A percentile compares a stretch with the other conserved stretches of the same genome.
These are phyloP conservation scores for Megamerina dolium DNA, from an alignment of 2,888 invertebrate species.

Conservation along the genomic window DNA sequence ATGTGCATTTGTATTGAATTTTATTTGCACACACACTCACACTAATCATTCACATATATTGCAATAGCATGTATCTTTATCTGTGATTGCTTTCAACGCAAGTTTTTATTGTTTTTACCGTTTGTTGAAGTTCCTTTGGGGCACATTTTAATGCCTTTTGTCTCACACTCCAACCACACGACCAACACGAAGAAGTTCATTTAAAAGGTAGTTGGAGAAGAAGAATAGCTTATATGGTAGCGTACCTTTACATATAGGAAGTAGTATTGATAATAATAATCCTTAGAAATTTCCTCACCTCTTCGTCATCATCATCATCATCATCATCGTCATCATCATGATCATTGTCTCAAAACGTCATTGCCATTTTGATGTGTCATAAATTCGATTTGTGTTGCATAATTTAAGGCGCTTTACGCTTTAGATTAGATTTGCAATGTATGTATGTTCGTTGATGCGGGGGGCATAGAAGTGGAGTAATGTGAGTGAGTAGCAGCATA, in stretches of 20 bases:
- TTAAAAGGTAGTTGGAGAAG: no score
- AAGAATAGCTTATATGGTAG: no score
- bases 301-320: no score
- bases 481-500: neutral
- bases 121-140: neutral
- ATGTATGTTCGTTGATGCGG: neutral
- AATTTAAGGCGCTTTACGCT: slow-evolving; percentile 16
- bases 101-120: neutral
- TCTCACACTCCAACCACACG: neutral
- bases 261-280: no score
- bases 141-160: neutral
- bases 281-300: no score
- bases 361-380: slow-evolving; percentile 26
- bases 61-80: no score
- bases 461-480: neutral
- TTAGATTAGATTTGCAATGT: slow-evolving; percentile 11
- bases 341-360: no score
- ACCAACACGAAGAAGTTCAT: no score
- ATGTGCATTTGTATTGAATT: neutral
- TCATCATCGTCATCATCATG: no score
- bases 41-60: no score
- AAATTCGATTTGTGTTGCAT: slow-evolving; percentile 23
- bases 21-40: slow-evolving; percentile 8
- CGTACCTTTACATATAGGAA: no score
- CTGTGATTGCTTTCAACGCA: neutral